These are phyloP conservation scores for Microtus pennsylvanicus DNA, from an alignment of 2,113 vertebrate genomes.

Conservation along the genomic window DNA sequence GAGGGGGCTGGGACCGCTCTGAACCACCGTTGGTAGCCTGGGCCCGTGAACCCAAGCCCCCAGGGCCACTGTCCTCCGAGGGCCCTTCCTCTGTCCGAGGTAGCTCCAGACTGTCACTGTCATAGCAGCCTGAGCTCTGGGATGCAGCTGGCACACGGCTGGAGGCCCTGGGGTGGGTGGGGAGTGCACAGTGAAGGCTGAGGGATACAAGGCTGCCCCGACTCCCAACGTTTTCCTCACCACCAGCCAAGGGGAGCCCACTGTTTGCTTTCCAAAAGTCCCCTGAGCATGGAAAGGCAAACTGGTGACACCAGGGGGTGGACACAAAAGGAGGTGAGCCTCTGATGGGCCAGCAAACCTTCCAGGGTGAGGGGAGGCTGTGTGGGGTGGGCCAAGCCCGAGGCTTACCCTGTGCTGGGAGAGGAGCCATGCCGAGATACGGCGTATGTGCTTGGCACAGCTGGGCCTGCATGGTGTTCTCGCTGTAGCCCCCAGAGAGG, in stretches of 20 bases:
- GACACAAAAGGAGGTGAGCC: neutral
- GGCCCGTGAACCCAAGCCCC: constrained; percentile 88
- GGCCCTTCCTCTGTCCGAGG: constrained; percentile 91
- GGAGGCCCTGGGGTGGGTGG: constrained; percentile 88
- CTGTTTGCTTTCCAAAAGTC: constrained; percentile 29
- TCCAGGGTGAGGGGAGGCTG: constrained; percentile 14
- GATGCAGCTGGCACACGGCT: constrained; percentile 93
- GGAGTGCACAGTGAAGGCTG: neutral
- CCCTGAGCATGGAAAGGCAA: constrained; percentile 31
- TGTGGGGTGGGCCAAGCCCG: neutral
- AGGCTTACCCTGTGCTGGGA: constrained; percentile 89
- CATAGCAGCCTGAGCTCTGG: constrained; percentile 96
- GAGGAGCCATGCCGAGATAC: constrained; percentile 87
- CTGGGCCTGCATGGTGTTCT: constrained; percentile 83
- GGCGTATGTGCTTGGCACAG: constrained; percentile 81
- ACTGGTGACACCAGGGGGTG: neutral
- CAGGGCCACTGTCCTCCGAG: constrained; percentile 90
- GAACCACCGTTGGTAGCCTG: constrained; percentile 87
- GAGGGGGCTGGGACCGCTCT: constrained; percentile 80
- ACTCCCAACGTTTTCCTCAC: neutral
- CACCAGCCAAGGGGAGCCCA: constrained; percentile 36
- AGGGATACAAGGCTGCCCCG: neutral
- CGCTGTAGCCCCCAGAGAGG: constrained; percentile 81
- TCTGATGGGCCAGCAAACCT: neutral
- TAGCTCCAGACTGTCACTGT: constrained; percentile 96